Conservation (phyloP, 2,797 vertebrate species). For the Lycodopsis pacificus region DNA sequence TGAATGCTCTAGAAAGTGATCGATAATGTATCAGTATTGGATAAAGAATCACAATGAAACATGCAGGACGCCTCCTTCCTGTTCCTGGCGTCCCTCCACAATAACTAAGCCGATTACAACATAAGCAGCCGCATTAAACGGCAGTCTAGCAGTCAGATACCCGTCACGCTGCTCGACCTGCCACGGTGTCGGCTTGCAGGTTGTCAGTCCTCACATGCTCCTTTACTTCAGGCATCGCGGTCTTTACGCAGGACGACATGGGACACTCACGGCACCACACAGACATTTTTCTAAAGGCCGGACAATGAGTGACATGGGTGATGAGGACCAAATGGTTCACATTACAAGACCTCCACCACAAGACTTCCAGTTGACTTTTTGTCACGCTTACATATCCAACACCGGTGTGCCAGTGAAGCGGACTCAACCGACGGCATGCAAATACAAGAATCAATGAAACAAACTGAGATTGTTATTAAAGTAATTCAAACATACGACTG, state of each 20-base stretch:
- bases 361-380: slow-evolving; percentile 37
- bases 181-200: slow-evolving; percentile 31
- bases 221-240: slow-evolving; percentile 30
- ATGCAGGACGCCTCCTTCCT: background rate
- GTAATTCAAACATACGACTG: background rate
- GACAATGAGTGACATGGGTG: slow-evolving; percentile 42
- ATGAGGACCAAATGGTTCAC: slow-evolving; percentile 42
- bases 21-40: slow-evolving; percentile 28
- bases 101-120: slow-evolving; percentile 25
- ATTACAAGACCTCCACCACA: slow-evolving; percentile 33
- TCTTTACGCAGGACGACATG: slow-evolving; percentile 56
- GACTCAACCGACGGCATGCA: background rate
- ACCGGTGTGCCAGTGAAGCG: background rate
- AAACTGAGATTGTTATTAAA: slow-evolving; percentile 5
- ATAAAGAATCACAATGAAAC: background rate
- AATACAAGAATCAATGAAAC: background rate
- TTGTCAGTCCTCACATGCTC: slow-evolving; percentile 41
- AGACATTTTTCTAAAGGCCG: slow-evolving; percentile 63
- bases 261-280: slow-evolving; percentile 51
- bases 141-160: slow-evolving; percentile 54
- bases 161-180: slow-evolving; percentile 55
- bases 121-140: slow-evolving; percentile 28
- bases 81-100: background rate
- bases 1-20: slow-evolving; percentile 6
- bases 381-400: background rate